Evolutionary conservation across 2,888 invertebrate genomes (phyloP).

Genomic region (Blastobasis adustella): DNA sequence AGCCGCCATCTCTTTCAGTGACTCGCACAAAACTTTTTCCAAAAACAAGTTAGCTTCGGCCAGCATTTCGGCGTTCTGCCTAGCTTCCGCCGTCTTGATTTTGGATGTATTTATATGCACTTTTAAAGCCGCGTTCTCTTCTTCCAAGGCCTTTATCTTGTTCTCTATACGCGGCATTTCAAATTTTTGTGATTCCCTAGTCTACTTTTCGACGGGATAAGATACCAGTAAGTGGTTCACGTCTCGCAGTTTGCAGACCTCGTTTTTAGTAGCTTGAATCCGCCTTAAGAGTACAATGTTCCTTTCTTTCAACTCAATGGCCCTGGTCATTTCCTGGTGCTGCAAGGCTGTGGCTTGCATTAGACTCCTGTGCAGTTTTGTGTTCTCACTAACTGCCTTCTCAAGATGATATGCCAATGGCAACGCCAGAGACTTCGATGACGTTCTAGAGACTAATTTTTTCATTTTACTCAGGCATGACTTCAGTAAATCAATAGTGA

Average conservation of each 20-base stretch:
- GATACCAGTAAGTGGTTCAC: conserved; percentile 12
- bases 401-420: conserved; percentile 16
- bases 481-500: conserved; percentile 10
- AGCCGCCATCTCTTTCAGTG: neutral
- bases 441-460: conserved; percentile 14
- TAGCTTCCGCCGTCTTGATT: conserved; percentile 42
- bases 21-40: conserved; percentile 11
- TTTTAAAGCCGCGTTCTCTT: conserved; percentile 36
- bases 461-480: conserved; percentile 22
- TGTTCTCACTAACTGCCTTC: conserved; percentile 32
- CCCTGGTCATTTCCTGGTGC: conserved; percentile 60
- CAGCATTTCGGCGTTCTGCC: conserved; percentile 31
- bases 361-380: conserved; percentile 28
- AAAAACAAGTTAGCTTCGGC: conserved; percentile 49
- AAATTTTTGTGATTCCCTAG: too few relatives aligned
- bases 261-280: conserved; percentile 30
- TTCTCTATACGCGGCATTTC: too few relatives aligned
- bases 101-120: conserved; percentile 32
- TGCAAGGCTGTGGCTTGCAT: conserved; percentile 45
- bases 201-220: too few relatives aligned
- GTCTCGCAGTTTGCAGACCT: conserved; percentile 27
- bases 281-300: conserved; percentile 30
- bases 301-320: conserved; percentile 49
- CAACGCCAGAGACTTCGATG: conserved; percentile 5
- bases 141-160: conserved; percentile 25